Conservation (phyloP, 2,888 invertebrate species). For the Pediacus dermestoides region DNA sequence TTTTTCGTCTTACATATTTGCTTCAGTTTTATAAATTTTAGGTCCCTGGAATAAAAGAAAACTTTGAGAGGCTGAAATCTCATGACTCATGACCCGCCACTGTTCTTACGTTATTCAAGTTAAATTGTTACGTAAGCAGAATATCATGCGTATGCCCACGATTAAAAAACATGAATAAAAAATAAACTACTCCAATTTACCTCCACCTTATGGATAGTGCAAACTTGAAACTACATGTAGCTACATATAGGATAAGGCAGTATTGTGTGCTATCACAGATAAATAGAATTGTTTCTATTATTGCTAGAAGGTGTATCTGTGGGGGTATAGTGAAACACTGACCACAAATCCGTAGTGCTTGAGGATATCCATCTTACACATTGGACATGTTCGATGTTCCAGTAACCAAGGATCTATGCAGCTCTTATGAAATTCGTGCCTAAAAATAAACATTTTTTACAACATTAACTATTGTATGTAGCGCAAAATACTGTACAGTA, state of each 20-base stretch:
- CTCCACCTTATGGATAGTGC: constrained; percentile 39
- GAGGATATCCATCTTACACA: constrained; percentile 96
- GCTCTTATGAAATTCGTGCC: constrained; percentile 92
- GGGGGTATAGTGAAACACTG: constrained; percentile 52
- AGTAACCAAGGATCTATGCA: constrained; percentile 96
- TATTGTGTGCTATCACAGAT: constrained; percentile 35
- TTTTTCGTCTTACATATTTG: too few relatives aligned
- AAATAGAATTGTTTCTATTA: constrained; percentile 22
- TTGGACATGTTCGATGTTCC: constrained; percentile 92
- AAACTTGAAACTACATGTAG: constrained; percentile 24
- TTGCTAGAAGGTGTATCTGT: constrained; percentile 34
- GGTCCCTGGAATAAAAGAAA: too few relatives aligned
- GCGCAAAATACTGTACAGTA: too few relatives aligned
- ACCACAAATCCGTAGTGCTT: constrained; percentile 86
- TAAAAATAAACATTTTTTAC: constrained; percentile 48
- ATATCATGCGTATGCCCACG: too few relatives aligned
- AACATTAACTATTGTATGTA: constrained; percentile 2
- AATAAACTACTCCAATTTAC: constrained; percentile 39
- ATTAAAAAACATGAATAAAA: constrained; percentile 18
- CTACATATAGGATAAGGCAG: constrained; percentile 28
- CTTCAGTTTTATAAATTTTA: too few relatives aligned
- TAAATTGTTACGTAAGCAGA: too few relatives aligned
- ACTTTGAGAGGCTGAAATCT: too few relatives aligned
- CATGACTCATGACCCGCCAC: too few relatives aligned
- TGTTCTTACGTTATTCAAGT: too few relatives aligned